Percentiles rank a stretch among this genome's conserved stretches.
Evolutionary conservation across 2,888 invertebrate species (phyloP).

Genomic region (Euplagia quadripunctaria): DNA sequence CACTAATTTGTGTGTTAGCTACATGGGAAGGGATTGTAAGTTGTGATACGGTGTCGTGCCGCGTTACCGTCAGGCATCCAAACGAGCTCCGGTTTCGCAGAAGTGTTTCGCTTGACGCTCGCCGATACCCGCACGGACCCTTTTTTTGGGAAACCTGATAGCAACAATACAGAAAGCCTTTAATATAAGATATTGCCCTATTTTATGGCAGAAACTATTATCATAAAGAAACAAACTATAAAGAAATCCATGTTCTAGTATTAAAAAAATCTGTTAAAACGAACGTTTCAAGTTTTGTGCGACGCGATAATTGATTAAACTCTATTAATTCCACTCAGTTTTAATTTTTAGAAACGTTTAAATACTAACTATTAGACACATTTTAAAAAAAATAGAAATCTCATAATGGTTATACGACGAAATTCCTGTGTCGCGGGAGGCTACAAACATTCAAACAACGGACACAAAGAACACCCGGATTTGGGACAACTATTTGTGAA

Average conservation of each 20-base stretch:
- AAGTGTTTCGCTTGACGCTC: constrained; percentile 83
- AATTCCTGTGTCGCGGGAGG: too few species aligned
- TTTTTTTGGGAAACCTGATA: constrained; percentile 60
- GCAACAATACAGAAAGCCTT: constrained; percentile 31
- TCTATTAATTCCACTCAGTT: too few species aligned
- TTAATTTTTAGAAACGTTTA: too few species aligned
- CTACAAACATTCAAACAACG: too few species aligned
- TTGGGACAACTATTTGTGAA: too few species aligned
- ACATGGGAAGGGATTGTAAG: constrained; percentile 79
- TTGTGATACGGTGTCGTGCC: constrained; percentile 80
- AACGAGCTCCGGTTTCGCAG: constrained; percentile 79
- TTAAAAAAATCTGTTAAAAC: too few species aligned
- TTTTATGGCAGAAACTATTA: constrained; percentile 24
- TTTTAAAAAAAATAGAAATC: too few species aligned
- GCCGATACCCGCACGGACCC: constrained; percentile 64
- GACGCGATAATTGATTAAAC: too few species aligned
- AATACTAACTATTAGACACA: too few species aligned
- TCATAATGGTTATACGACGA: too few species aligned
- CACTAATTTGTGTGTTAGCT: constrained; percentile 81
- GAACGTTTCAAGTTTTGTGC: too few species aligned
- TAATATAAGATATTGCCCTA: constrained; percentile 15
- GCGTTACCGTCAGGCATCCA: constrained; percentile 69
- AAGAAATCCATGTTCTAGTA: background rate
- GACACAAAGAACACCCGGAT: too few species aligned
- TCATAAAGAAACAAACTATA: background rate